phyloP scores from a whole-genome alignment of 2,797 vertebrate species.

The Oreonectes daqikongensis region DNA sequence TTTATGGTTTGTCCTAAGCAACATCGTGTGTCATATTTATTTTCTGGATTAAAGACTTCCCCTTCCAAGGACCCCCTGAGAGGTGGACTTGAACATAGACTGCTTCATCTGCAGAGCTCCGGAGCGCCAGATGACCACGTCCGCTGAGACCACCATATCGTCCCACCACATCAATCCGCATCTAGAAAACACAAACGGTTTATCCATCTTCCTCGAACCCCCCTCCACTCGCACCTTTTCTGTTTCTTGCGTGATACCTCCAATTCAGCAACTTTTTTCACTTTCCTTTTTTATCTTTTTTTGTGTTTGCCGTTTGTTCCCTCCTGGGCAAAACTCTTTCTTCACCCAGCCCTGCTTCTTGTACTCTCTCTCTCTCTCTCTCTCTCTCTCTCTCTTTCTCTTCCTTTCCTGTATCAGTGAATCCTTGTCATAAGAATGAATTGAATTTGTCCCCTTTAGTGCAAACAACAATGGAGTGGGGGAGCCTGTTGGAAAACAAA shows the following conservation, averaged over 20 bases:
- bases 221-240: constrained; percentile 43
- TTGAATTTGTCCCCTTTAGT: constrained; percentile 98
- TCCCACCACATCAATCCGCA: constrained; percentile 57
- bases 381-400: constrained; percentile 74
- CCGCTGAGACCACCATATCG: constrained; percentile 52
- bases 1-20: background rate
- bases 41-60: background rate
- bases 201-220: constrained; percentile 55
- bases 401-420: constrained; percentile 78
- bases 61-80: background rate
- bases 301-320: constrained; percentile 73
- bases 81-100: constrained; percentile 32
- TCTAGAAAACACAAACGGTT: constrained; percentile 45
- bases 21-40: constrained; percentile 22
- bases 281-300: constrained; percentile 59
- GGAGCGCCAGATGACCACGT: constrained; percentile 51
- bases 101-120: constrained; percentile 31
- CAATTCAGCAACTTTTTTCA: constrained; percentile 80
- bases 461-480: constrained; percentile 97
- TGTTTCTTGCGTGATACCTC: constrained; percentile 63
- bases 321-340: constrained; percentile 80
- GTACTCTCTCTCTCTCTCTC: constrained; percentile 70
- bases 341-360: constrained; percentile 59
- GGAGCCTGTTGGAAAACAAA: constrained; percentile 97
- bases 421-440: constrained; percentile 98